These are phyloP conservation scores for Podargus strigoides DNA, from an alignment of 2,797 vertebrate genomes.

Conservation along the genomic window DNA sequence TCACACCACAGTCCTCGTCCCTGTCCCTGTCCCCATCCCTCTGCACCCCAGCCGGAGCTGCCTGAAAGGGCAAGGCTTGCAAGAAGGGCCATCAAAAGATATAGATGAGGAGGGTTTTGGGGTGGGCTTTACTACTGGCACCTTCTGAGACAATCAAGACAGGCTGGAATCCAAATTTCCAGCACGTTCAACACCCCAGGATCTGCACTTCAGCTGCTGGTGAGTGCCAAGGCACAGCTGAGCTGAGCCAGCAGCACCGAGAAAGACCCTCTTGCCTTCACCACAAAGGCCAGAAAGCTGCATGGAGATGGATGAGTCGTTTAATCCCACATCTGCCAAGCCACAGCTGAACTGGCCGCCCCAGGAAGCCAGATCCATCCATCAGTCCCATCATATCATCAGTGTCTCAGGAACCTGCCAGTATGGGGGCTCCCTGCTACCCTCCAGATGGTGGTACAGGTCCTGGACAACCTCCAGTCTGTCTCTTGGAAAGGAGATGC, in stretches of 20 bases:
- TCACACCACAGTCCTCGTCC: background rate
- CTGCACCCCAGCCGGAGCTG: background rate
- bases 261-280: accelerated
- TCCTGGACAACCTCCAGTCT: background rate
- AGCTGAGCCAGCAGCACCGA: accelerated
- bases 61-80: background rate
- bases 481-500: background rate
- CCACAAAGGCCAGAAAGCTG: background rate
- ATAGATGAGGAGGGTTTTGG: background rate
- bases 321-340: background rate
- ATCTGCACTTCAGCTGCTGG: background rate
- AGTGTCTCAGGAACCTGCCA: background rate
- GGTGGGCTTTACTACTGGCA: background rate
- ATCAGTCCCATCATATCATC: background rate
- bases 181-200: background rate
- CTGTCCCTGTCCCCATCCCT: background rate
- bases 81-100: background rate
- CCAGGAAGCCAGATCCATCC: background rate
- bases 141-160: background rate
- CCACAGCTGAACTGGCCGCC: background rate
- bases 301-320: accelerated
- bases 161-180: background rate
- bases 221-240: accelerated
- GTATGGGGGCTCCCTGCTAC: background rate
- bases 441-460: background rate